phyloP scores from a whole-genome alignment of 2,797 vertebrate species.

The Nannoperca obscura region DNA sequence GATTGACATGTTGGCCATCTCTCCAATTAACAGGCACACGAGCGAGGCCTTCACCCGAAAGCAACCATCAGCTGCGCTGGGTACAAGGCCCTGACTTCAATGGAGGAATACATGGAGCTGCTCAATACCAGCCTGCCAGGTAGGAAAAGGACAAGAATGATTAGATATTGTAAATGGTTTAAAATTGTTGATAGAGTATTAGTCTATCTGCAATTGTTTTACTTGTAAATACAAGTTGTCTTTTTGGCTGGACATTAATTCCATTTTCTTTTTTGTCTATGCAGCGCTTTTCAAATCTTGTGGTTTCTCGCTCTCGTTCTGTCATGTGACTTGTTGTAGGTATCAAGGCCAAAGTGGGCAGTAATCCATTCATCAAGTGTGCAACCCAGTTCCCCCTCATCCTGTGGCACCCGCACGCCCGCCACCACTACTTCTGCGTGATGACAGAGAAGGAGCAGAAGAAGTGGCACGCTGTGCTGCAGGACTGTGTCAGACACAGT shows the following conservation, averaged over 20 bases:
- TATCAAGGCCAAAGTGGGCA: slow-evolving; percentile 85
- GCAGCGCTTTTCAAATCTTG: not conserved
- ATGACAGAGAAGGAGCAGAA: slow-evolving; percentile 94
- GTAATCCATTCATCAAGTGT: slow-evolving; percentile 88
- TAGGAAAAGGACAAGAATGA: slow-evolving; percentile 53
- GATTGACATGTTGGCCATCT: not conserved
- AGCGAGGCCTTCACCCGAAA: slow-evolving; percentile 88
- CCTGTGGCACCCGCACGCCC: slow-evolving; percentile 95
- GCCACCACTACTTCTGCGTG: slow-evolving; percentile 94
- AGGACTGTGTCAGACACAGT: slow-evolving; percentile 93
- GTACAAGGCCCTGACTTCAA: slow-evolving; percentile 91
- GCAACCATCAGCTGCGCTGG: slow-evolving; percentile 91
- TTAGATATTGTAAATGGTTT: not conserved
- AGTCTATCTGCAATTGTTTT: not conserved
- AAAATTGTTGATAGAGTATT: not conserved
- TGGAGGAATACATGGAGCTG: slow-evolving; percentile 93
- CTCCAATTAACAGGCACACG: slow-evolving; percentile 85
- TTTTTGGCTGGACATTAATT: not conserved
- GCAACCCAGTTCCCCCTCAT: slow-evolving; percentile 91
- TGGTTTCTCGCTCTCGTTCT: not conserved
- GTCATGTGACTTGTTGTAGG: slow-evolving; percentile 74
- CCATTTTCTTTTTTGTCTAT: not conserved
- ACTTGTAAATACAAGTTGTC: not conserved
- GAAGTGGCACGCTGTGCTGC: slow-evolving; percentile 94
- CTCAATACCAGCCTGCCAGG: slow-evolving; percentile 91